Base-by-base conservation (phyloP, 2,113 vertebrate genomes). In the Albula goreensis region DNA sequence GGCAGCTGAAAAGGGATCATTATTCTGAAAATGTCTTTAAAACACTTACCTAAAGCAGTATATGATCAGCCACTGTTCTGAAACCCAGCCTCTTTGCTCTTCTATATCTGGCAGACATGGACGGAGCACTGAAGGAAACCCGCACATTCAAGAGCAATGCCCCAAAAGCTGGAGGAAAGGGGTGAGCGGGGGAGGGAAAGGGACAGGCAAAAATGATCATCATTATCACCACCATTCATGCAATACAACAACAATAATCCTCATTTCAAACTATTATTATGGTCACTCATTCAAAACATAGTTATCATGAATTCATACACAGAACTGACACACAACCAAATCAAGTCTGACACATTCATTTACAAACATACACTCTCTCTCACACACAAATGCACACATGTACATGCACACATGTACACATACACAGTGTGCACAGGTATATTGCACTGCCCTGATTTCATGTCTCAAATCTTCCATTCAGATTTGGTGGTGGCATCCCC, bases 401-500 rank as follows among this genome's bases (percentile, higher is more conserved):
- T 15, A 63, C 60, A 63, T 8, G 1, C 60, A 63, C 60, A 63
- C 70, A 31, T 11, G 31, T n/a, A 74, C 70, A 74, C 70, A 31
- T 2, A 74, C 12, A 19, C 22, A 74, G 31, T 31, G n/a, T 74
- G 22, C 31, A 41, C 31, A 41, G 31, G 31, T 41, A 41, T 41
- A 41, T 41, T 41, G 31, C 31, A 56, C 53, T 56, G 6, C 12
- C 6, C 6, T 56, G 53, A 9, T 12, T 56, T 31, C n/a, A 22
- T 25, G 10, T 74, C 53, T 63, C 22, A 10, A 83, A 15, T 51
- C 48, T 2, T 84, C 41, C 22, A 2, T 31, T 53, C 3, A 98
- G 97, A 48, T 96, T 97, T 90, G 96, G 93, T 90, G 96, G 96
- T 87, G 94, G 96, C 84, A 96, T 96, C 50, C 96, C 96, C 4